Evolutionary conservation across 1,140 invertebrate species (phyloP), one percentile per base, ranked within the genome.

Genomic region (Pachyrhynchus sulphureomaculatus): DNA sequence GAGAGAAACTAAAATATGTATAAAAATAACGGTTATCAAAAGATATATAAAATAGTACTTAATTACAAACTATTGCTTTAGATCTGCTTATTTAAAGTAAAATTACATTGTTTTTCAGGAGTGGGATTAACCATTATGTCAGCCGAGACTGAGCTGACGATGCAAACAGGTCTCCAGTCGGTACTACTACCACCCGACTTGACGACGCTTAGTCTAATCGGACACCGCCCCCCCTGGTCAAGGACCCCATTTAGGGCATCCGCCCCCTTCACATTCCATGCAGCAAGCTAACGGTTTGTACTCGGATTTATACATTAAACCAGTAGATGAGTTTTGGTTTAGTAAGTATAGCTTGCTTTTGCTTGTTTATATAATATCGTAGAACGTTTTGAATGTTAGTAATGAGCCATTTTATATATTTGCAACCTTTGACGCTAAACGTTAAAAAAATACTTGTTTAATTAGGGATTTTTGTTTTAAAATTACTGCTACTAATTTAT

Each of bases 191-290:
- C 72, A 20, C 70, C 73, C 33, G 72, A 74, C 54, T 55, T 74
- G 18, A 71, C 74, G 13, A 67, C 71, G n/a, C 63, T 75, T 17
- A 75, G 72, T 61, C 62, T 74, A 24, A 68, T 75, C 18, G 69
- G 69, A 55, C 73, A 73, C 47, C 61, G 73, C 41, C 59, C 59
- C 10, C n/a, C 59, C 59, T 9, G 51, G 68, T 51, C 73, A 72
- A 57, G 71, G 70, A 33, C 64, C 66, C 15, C 71, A 72, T 60
- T 57, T 68, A 42, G 60, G 64, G 36, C 59, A 70, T 61, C 68
- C 65, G 44, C 49, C 70, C 13, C 57, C 62, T 15, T 41, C 57
- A 12, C 64, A 71, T 48, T 53, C 64, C 20, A 67, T 55, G 65
- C 72, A 66, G 54, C 73, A 69, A 51, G 56, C 68, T 23, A 68